phyloP scores from a whole-genome alignment of 2,888 invertebrate genomes.

The Drosophila birchii region DNA sequence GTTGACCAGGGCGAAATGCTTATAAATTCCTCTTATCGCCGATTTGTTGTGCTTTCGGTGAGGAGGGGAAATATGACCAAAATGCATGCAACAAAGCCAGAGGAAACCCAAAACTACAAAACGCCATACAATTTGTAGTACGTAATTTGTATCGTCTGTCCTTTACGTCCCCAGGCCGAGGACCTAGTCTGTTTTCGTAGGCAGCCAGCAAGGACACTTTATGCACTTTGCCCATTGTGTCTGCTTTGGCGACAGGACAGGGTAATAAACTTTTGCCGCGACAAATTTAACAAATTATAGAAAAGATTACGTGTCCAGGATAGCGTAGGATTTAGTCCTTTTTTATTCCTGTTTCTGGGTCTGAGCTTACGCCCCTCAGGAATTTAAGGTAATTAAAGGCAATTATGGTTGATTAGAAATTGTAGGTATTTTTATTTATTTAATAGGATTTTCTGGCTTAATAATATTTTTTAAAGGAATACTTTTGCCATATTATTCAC shows the following conservation, averaged over 20 bases:
- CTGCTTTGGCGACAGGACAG: slow-evolving; percentile 54
- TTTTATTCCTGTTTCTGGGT: background rate
- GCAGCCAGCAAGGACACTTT: slow-evolving; percentile 62
- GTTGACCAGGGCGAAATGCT: slow-evolving; percentile 50
- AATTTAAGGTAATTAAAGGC: slow-evolving; percentile 73
- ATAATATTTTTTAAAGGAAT: background rate
- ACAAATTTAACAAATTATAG: slow-evolving; percentile 79
- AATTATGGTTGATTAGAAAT: slow-evolving; percentile 55
- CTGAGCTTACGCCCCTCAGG: no score
- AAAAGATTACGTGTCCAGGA: slow-evolving; percentile 73
- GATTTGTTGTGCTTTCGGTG: slow-evolving; percentile 51
- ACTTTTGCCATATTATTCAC: background rate
- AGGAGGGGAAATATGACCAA: slow-evolving; percentile 67
- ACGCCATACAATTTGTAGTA: slow-evolving; percentile 71
- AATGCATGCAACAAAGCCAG: slow-evolving; percentile 63
- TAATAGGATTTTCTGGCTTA: background rate
- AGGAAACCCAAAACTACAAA: slow-evolving; percentile 45
- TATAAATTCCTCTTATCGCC: slow-evolving; percentile 75
- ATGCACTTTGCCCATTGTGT: slow-evolving; percentile 74
- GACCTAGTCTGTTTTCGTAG: slow-evolving; percentile 17
- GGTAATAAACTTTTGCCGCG: slow-evolving; percentile 79
- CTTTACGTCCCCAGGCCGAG: background rate
- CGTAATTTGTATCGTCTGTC: slow-evolving; percentile 66
- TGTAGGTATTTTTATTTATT: background rate
- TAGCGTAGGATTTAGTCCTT: slow-evolving; percentile 4